phyloP scores from a whole-genome alignment of 2,797 vertebrate species.

The Mustela erminea region DNA sequence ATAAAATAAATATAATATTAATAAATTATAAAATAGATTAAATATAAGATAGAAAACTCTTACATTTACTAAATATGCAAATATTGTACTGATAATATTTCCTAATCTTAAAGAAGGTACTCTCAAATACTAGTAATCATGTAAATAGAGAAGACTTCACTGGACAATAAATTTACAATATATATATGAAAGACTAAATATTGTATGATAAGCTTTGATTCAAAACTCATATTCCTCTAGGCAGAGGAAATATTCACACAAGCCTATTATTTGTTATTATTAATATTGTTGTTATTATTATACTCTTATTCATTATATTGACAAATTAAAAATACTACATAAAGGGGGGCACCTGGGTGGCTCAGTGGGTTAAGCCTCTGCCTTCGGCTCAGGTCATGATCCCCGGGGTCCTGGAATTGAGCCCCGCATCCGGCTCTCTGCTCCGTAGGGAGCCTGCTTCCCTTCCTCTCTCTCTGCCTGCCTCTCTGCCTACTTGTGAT shows the following conservation, averaged over 20 bases:
- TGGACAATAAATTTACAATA: background rate
- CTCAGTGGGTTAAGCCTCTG: no score
- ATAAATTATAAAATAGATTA: background rate
- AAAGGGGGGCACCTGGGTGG: no score
- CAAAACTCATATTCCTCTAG: background rate
- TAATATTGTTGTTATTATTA: background rate
- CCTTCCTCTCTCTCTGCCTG: no score
- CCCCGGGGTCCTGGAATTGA: no score
- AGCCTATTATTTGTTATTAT: background rate
- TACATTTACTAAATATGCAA: background rate
- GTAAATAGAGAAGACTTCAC: background rate
- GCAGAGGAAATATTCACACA: slow-evolving; percentile 8
- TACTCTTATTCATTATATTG: background rate
- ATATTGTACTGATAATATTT: background rate
- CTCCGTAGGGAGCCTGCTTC: no score
- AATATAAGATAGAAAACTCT: background rate
- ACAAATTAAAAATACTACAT: background rate
- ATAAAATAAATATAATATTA: no score
- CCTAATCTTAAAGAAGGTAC: background rate
- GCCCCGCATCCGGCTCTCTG: no score
- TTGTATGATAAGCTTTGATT: background rate
- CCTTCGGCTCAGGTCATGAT: no score
- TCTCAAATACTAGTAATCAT: background rate
- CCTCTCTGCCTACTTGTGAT: no score
- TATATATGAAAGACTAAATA: background rate